Conservation (phyloP, 2,888 invertebrate genomes). For the Drosophila ochracea region DNA sequence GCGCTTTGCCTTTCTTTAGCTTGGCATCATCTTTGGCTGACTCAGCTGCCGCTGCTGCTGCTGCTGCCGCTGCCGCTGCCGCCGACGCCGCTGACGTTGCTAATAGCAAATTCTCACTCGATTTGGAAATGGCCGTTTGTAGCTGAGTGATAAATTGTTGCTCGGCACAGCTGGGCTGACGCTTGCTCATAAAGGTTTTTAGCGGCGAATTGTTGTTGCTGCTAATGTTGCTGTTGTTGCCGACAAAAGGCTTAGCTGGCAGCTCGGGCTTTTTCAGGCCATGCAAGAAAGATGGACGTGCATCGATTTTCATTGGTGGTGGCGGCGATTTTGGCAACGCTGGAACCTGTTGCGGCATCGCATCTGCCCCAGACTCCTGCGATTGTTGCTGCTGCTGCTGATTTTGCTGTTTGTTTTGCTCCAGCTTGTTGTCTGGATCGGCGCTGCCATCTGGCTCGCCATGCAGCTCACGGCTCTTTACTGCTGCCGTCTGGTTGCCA, state of each 20-base stretch:
- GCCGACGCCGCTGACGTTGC: constrained; percentile 33
- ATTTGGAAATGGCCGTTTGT: constrained; percentile 85
- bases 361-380: constrained; percentile 65
- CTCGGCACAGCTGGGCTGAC: constrained; percentile 84
- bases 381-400: constrained; percentile 86
- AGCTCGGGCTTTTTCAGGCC: constrained; percentile 89
- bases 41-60: constrained; percentile 56
- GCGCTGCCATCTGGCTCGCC: constrained; percentile 95
- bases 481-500: constrained; percentile 68
- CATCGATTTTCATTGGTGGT: constrained; percentile 83
- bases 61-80: constrained; percentile 40
- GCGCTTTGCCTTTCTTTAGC: constrained; percentile 91
- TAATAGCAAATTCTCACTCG: constrained; percentile 74
- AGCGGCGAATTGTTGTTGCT: constrained; percentile 85
- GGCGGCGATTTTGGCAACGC: constrained; percentile 87
- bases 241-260: constrained; percentile 89
- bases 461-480: constrained; percentile 91
- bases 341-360: constrained; percentile 85
- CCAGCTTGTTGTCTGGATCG: constrained; percentile 89
- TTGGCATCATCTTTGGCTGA: constrained; percentile 78
- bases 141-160: constrained; percentile 87
- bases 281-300: constrained; percentile 90
- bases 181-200: constrained; percentile 86
- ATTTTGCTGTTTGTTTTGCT: constrained; percentile 87
- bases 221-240: constrained; percentile 27